Base-by-base conservation (phyloP, 2,888 invertebrate species). In the Pristionchus mayeri region DNA sequence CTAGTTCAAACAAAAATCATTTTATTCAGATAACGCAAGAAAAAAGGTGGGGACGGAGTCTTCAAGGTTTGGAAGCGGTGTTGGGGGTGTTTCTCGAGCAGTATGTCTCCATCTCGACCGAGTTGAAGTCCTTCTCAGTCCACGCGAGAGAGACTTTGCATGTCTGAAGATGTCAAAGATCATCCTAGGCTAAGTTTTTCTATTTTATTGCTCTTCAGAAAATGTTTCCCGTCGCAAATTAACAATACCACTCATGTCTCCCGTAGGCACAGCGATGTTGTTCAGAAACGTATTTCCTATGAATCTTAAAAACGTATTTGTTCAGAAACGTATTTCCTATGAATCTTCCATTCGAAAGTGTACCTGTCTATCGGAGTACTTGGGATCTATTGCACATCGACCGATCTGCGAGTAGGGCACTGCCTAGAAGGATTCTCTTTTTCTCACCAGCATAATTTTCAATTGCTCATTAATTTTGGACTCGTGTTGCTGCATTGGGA, bases 331-430 rank as follows among this genome's bases (percentile, higher is more conserved):
- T 44, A 11, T 1, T n/a, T n/a, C n/a, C n/a, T n/a, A n/a, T n/a
- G n/a, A n/a, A n/a, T n/a, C n/a, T n/a, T n/a, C n/a, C n/a, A n/a
- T n/a, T n/a, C n/a, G n/a, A n/a, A 13, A 30, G n/a, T 16, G 24
- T n/a, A 80, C 80, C 80, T 80, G 80, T 54, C 80, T 21, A 57
- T 80, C 80, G 13, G 80, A 80, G 57, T 54, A 80, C 24, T 57
- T 80, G 37, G 80, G 80, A 27, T 80, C 80, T 21, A 80, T 40
- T 11, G 80, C n/a, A 27, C 80, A 80, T 24, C 57, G 54, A 24
- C 80, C 57, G 40, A 80, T 80, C 24, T 37, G 44, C 24, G 80
- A 34, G 40, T 54, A 80, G 37, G 80, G 21, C 1, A 80, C 80
- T 6, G 80, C 2, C 80, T 80, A n/a, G 24, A 80, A 71, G 44